Evolutionary conservation across 2,888 invertebrate genomes (phyloP), one percentile per base, ranked within the genome.

Genomic region (Pammene aurita): DNA sequence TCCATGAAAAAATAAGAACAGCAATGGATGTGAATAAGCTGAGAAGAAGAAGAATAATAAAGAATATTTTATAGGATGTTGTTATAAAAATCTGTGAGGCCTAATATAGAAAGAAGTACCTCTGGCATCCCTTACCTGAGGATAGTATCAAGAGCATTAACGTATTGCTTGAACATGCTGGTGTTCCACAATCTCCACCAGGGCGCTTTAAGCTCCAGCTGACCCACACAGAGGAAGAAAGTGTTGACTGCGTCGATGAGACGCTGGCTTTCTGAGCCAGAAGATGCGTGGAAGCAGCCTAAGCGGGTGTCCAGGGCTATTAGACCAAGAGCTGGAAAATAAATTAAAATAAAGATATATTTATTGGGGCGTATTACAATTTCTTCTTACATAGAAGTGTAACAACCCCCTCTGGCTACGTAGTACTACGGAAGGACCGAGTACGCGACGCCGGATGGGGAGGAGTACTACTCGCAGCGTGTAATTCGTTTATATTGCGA

Each of bases 151-250:
- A 96, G 87, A 0, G 95, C 94, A 1, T 91, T 87, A 0, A 95
- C 94, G 75, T 95, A 95, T 83, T 89, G 84, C 54, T 85, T 92
- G 85, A 95, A 95, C 77, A 94, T 94, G 0, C 94, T 89, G 0
- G 95, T 95, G 6, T 92, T 93, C 78, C 95, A 94, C 2, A 95
- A 75, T 76, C 94, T 92, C 95, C 95, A 95, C 88, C 95, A 94
- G 0, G 95, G 95, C 6, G 95, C 93, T 71, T 94, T 92, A 13
- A 95, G 84, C 77, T 95, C 95, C 66, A 95, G 80, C 60, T 94
- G 88, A 0, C 94, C 94, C 0, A 95, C 95, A 73, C 94, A 94
- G 5, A 94, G 83, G 79, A 95, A 94, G 80, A 95, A 95, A 0
- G 94, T 94, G 71, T 94, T 94, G 0, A 95, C 94, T 0, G 95